Evolutionary conservation across 2,113 vertebrate species (phyloP), one percentile per base, ranked within the genome.

Genomic region (Okapia johnstoni): DNA sequence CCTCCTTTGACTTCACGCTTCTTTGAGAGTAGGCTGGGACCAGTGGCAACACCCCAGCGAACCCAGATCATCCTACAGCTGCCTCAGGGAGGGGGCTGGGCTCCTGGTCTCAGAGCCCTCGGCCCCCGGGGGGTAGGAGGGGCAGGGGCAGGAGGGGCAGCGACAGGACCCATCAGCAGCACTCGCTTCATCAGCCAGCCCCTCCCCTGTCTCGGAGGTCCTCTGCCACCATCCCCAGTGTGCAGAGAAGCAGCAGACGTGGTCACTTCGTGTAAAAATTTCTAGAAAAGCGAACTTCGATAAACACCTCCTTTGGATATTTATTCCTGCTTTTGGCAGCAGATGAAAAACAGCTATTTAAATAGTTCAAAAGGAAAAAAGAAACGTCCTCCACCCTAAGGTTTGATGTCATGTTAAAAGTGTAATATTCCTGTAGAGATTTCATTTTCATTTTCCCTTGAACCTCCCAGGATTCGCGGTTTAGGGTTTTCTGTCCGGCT

Each of bases 241-340:
- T 48, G 61, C 73, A 15, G 40, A 10, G 70, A 21, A 46, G 50
- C 63, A 63, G 5, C 2, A 12, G 86, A 84, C 85, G 40, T 81
- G 50, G 40, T 58, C 88, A 43, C 87, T 93, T 48, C 13, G 46
- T 66, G 33, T 94, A 91, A 97, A 96, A 88, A 63, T 95, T 88
- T 3, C 0, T 91, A 97, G 91, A 83, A 94, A 81, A 94, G 54
- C 87, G 73, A 46, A 95, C 28, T 93, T 96, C 3, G 96, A 81
- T 97, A 40, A 86, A 40, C 94, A 40, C 88, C 13, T 98, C 96
- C 96, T 93, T 97, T 50, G 93, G 96, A 57, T 98, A 97, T 97
- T 98, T 98, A 98, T 98, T 98, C 98, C 92, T 92, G 5, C 25
- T 30, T 97, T 97, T 97, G 90, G 96, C 92, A 98, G 43, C 85